Conservation (phyloP, 2,888 invertebrate species). For the Drosophila hamatofila region DNA sequence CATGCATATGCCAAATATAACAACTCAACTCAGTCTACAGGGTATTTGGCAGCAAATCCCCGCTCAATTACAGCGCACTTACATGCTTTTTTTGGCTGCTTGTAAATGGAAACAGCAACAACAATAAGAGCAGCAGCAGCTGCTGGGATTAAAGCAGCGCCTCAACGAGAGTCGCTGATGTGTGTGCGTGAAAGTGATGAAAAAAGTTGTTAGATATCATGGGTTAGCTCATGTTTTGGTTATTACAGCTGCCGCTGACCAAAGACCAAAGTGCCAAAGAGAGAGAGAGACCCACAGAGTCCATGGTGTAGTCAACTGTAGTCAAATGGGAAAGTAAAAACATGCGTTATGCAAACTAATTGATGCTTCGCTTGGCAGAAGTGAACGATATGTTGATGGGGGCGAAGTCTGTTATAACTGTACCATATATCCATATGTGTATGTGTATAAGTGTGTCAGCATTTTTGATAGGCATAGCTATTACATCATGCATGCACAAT, state of each 20-base stretch:
- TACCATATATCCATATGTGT: background rate
- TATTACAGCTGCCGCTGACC: constrained; percentile 74
- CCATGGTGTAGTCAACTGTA: constrained; percentile 48
- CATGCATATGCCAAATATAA: no score
- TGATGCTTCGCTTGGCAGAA: constrained; percentile 32
- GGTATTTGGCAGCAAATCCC: background rate
- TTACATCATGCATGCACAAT: constrained; percentile 24
- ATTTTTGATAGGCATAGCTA: constrained; percentile 18
- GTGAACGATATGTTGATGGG: background rate
- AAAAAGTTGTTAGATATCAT: constrained; percentile 60
- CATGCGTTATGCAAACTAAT: constrained; percentile 72
- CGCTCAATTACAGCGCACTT: background rate
- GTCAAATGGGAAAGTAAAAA: constrained; percentile 61
- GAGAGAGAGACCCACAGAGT: constrained; percentile 6
- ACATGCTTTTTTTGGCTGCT: constrained; percentile 27
- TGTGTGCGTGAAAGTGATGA: constrained; percentile 63
- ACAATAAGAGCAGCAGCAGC: constrained; percentile 38
- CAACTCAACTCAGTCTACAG: background rate
- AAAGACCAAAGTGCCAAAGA: background rate
- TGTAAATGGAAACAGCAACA: constrained; percentile 16
- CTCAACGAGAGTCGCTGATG: constrained; percentile 16
- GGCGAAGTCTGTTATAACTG: background rate
- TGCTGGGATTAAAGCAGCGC: constrained; percentile 60
- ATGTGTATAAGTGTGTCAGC: constrained; percentile 9
- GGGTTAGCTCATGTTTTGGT: constrained; percentile 60